These are phyloP conservation scores for Megaptera novaeangliae DNA, from an alignment of 2,113 vertebrate species.

Conservation along the genomic window DNA sequence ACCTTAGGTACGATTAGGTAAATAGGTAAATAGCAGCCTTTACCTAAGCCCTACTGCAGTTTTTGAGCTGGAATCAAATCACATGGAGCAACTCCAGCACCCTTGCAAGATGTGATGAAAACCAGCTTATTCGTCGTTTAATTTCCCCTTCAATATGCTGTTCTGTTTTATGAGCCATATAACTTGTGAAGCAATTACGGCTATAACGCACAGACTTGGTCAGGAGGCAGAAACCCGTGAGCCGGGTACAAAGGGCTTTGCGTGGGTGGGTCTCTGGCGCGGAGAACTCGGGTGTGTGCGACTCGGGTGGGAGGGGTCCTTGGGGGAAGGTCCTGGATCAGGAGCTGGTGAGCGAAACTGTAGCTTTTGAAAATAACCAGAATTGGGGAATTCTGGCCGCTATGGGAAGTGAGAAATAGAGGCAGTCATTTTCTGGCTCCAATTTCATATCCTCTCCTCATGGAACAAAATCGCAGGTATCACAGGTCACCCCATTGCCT, in stretches of 20 bases:
- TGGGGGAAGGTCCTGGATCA: background rate
- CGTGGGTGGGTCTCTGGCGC: background rate
- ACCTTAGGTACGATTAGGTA: no score
- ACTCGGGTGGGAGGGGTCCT: background rate
- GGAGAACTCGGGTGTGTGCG: background rate
- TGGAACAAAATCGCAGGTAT: background rate
- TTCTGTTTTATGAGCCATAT: background rate
- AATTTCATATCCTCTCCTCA: background rate
- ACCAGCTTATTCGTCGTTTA: background rate
- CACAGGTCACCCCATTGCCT: background rate
- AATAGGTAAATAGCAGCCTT: background rate
- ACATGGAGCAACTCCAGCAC: background rate
- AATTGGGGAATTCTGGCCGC: background rate
- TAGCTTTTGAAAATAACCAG: background rate
- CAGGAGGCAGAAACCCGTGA: background rate
- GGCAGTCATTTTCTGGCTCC: background rate
- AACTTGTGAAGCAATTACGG: background rate
- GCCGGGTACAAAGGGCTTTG: background rate
- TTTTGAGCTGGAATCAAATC: background rate
- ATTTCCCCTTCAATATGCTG: background rate
- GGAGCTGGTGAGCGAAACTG: background rate
- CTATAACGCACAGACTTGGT: background rate
- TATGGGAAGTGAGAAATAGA: background rate
- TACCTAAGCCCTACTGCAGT: background rate
- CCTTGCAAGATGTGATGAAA: constrained; percentile 4